Evolutionary conservation across 2,113 vertebrate genomes (phyloP), one percentile per base, ranked within the genome.

Genomic region (Dinomys branickii): DNA sequence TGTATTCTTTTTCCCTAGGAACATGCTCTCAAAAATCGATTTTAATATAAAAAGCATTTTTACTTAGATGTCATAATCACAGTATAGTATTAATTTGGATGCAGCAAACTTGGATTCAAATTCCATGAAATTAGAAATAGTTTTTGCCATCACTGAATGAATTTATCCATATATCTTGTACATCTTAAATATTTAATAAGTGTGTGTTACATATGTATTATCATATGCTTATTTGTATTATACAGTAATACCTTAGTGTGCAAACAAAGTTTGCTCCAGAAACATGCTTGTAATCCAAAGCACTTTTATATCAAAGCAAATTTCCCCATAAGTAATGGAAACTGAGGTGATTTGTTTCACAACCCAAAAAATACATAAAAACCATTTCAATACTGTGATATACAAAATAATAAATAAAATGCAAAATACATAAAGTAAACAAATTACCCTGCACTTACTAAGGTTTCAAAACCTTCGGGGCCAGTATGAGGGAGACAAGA

Each of bases 31-130:
- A 88, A n/a, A 81, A 86, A 56, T 88, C 54, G 9, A 47, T 65
- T 90, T 88, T 95, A 85, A 78, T 78, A 30, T 28, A 77, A 50
- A 44, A 80, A 91, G 38, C 20, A 81, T 28, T 83, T 90, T 47
- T 71, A 67, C 35, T 52, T 88, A 41, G 28, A 5, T 93, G 44
- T 81, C 2, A 38, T 81, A 84, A 47, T 54, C 33, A 86, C 44
- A 63, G 75, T 63, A 50, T 20, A 67, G n/a, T 67, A 91, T 90
- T 88, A 73, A 84, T 73, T 14, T 85, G 33, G 47, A 75, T 94
- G 11, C 13, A 69, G 24, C 61, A 83, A 47, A 35, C 56, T 83
- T 83, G 11, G 28, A 38, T 88, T 73, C 50, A 54, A 91, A 80
- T 89, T 93, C 47, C n/a, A 4, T 30, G 28, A 87, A 54, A 73